A percentile compares a stretch with the other conserved stretches of the same genome.
These are phyloP conservation scores for Clarias batrachus DNA, from an alignment of 2,113 vertebrate species.

Conservation along the genomic window DNA sequence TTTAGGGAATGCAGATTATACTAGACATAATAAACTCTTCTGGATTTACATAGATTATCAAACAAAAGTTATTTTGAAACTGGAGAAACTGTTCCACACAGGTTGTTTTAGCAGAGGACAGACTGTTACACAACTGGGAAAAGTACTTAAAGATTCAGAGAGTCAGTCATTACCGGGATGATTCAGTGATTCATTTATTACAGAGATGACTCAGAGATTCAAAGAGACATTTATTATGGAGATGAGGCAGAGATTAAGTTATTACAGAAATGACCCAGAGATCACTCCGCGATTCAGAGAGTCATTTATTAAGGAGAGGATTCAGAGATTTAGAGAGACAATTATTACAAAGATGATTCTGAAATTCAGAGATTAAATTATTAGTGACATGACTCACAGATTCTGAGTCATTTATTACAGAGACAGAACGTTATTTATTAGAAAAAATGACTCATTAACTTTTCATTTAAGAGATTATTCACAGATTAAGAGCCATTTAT, in stretches of 20 bases:
- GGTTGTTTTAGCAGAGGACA: not conserved
- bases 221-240: not conserved
- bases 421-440: not conserved
- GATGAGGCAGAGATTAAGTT: not conserved
- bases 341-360: too few species aligned
- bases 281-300: not conserved
- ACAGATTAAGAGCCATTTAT: too few species aligned
- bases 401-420: not conserved
- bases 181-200: not conserved
- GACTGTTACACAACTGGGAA: not conserved
- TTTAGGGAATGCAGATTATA: not conserved
- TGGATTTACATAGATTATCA: not conserved
- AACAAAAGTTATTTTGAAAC: not conserved
- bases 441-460: too few species aligned
- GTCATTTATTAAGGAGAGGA: too few species aligned
- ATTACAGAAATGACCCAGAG: not conserved
- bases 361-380: not conserved
- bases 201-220: not conserved
- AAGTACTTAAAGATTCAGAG: not conserved
- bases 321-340: not conserved
- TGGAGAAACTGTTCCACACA: not conserved
- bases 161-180: not conserved
- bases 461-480: too few species aligned
- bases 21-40: not conserved
- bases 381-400: not conserved